Conservation (phyloP, 2,113 vertebrate species). For the Xiphias gladius region DNA sequence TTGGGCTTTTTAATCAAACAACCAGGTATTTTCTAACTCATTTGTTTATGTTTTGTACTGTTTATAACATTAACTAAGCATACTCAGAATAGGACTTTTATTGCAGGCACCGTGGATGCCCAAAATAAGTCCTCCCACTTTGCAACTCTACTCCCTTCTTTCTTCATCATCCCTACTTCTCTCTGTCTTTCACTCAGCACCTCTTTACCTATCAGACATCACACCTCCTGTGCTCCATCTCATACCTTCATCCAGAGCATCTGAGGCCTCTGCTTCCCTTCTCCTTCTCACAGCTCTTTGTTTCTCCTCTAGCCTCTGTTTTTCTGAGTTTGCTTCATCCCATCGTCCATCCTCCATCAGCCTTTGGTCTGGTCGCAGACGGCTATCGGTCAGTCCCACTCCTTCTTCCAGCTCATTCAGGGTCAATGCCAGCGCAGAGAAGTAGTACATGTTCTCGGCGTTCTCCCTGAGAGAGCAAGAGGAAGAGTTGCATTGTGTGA, state of each 20-base stretch:
- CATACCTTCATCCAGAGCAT: conserved; percentile 90
- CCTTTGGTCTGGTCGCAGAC: conserved; percentile 93
- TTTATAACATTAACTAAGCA: background rate
- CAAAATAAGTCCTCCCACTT: background rate
- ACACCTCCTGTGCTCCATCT: conserved; percentile 10
- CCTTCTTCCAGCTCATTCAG: conserved; percentile 92
- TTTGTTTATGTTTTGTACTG: background rate
- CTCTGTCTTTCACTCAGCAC: background rate
- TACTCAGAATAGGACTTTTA: too few species aligned
- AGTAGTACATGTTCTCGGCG: conserved; percentile 97
- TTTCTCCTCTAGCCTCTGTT: conserved; percentile 96
- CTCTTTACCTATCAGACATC: background rate
- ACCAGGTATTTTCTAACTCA: too few species aligned
- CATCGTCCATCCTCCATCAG: conserved; percentile 97
- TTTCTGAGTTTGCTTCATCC: conserved; percentile 96
- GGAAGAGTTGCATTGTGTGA: background rate
- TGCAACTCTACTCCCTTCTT: background rate
- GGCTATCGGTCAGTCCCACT: conserved; percentile 91
- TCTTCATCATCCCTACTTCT: background rate
- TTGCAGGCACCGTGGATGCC: background rate
- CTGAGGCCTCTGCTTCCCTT: conserved; percentile 88
- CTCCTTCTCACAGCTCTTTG: conserved; percentile 90
- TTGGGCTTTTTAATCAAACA: too few species aligned
- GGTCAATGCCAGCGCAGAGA: conserved; percentile 94
- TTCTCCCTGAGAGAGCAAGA: conserved; percentile 87